Evolutionary conservation across 2,113 vertebrate species (phyloP).

Genomic region (Campylomormyrus numenius): DNA sequence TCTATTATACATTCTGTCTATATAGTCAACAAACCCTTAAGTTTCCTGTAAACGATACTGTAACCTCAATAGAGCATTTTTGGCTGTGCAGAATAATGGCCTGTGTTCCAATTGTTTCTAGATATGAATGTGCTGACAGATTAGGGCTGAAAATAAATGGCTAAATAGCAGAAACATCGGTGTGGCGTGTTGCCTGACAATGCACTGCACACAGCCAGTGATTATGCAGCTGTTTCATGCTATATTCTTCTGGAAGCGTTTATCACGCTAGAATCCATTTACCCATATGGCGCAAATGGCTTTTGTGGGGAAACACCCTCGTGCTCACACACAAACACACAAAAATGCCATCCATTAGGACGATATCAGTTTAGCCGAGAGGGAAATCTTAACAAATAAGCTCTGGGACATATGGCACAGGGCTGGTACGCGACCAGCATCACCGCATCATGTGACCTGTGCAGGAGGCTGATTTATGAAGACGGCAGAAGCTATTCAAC

Average conservation of each 20-base stretch:
- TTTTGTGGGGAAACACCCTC: neutral
- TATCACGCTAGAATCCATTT: neutral
- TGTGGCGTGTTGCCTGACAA: neutral
- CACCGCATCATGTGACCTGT: neutral
- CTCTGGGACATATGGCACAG: neutral
- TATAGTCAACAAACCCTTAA: neutral
- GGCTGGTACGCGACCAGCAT: neutral
- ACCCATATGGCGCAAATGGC: neutral
- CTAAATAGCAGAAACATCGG: neutral
- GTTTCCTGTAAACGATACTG: neutral
- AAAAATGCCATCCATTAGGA: neutral
- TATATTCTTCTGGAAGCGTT: constrained; percentile 1
- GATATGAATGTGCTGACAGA: neutral
- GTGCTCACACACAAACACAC: neutral
- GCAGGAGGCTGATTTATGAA: neutral
- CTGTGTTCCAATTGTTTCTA: neutral
- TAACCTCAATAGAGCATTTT: neutral
- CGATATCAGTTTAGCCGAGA: neutral
- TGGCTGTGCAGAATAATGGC: neutral
- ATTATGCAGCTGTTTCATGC: neutral
- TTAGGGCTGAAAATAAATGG: neutral
- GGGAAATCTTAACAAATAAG: neutral
- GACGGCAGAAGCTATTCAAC: neutral
- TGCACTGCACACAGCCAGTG: neutral
- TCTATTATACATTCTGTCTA: neutral